Evolutionary conservation across 2,888 invertebrate genomes (phyloP).

Genomic region (Cheilosia impressa): DNA sequence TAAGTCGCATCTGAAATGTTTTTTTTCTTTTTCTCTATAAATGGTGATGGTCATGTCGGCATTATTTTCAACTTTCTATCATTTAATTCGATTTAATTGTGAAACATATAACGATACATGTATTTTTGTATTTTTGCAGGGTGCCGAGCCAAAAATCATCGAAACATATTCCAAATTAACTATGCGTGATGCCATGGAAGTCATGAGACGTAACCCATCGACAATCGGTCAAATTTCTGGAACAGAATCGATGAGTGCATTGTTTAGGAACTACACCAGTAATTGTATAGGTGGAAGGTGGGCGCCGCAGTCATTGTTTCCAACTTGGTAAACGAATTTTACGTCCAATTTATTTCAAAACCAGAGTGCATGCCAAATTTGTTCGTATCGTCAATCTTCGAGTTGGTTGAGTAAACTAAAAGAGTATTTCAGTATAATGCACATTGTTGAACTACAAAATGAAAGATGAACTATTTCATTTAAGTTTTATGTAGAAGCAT

Average conservation of each 20-base stretch:
- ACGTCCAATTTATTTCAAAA: conserved; percentile 75
- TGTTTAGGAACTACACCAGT: conserved; percentile 94
- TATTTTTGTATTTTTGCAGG: conserved; percentile 81
- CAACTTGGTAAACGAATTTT: conserved; percentile 85
- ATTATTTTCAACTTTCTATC: background rate
- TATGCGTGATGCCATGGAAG: conserved; percentile 96
- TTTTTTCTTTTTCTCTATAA: too few relatives aligned
- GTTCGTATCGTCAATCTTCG: conserved; percentile 6
- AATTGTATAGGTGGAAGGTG: conserved; percentile 94
- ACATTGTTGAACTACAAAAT: conserved; percentile 15
- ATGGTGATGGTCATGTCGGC: background rate
- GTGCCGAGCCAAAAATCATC: conserved; percentile 95
- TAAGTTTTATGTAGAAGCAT: conserved; percentile 61
- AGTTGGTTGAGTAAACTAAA: conserved; percentile 10
- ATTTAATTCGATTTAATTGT: too few relatives aligned
- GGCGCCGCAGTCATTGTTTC: conserved; percentile 84
- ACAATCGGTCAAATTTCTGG: conserved; percentile 94
- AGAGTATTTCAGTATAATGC: conserved; percentile 13
- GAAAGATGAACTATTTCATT: conserved; percentile 16
- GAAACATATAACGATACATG: background rate
- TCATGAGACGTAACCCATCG: conserved; percentile 94
- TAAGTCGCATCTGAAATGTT: background rate
- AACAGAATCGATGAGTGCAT: conserved; percentile 95
- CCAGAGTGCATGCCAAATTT: conserved; percentile 76
- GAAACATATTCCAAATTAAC: conserved; percentile 97